Evolutionary conservation across 2,888 invertebrate genomes (phyloP).

Genomic region (Amblyteles armatorius): DNA sequence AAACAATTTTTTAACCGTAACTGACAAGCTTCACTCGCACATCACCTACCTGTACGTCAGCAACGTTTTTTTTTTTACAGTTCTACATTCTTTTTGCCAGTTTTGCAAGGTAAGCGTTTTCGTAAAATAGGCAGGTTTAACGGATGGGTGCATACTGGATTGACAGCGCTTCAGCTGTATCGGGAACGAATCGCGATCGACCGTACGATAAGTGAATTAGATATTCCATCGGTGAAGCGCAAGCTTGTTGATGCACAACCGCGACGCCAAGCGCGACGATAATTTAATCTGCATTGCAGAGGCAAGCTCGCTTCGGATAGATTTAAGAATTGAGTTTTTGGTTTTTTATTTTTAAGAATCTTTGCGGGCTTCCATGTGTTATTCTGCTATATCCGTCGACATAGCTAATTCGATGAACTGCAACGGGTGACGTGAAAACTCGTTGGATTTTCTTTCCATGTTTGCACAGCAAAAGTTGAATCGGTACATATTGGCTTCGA

Average conservation of each 20-base stretch:
- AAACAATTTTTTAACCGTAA: not conserved
- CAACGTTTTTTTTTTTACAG: not conserved
- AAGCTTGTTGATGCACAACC: not conserved
- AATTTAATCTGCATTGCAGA: not conserved
- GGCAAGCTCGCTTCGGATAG: not conserved
- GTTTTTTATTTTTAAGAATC: not conserved
- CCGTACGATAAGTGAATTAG: constrained; percentile 3
- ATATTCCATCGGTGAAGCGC: not conserved
- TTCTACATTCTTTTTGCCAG: not conserved
- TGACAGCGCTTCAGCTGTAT: not conserved
- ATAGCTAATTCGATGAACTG: not conserved
- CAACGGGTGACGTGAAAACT: not conserved
- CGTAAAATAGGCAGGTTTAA: not conserved
- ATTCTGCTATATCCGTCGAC: not conserved
- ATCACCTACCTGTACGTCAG: not conserved
- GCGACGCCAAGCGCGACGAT: not conserved
- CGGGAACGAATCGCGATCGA: not conserved
- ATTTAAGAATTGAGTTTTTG: not conserved
- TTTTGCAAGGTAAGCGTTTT: not conserved
- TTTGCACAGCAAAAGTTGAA: not conserved
- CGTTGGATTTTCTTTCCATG: not conserved
- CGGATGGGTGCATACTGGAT: not conserved
- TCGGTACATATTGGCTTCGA: not conserved
- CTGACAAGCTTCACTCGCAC: constrained; percentile 2
- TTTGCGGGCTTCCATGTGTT: not conserved